Evolutionary conservation across 2,113 vertebrate species (phyloP).

Genomic region (Apteryx mantelli): DNA sequence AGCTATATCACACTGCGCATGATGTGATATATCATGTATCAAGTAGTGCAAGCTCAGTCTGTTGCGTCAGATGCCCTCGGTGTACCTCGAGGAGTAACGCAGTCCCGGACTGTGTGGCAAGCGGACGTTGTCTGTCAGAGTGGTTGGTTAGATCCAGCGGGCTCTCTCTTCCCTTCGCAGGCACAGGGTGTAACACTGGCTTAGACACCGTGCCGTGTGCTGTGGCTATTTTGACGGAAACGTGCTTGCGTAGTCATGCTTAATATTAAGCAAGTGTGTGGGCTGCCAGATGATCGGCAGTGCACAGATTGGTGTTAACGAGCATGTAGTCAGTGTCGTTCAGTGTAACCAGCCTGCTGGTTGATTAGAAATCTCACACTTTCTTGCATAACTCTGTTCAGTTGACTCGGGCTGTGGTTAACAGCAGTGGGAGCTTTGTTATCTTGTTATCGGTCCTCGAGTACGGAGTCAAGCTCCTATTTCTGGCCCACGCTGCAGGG

Average conservation of each 20-base stretch:
- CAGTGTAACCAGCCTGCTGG: not conserved
- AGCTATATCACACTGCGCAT: too few species aligned
- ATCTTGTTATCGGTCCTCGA: accelerated
- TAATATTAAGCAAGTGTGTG: not conserved
- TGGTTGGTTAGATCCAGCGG: not conserved
- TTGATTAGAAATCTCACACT: not conserved
- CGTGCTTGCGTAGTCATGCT: not conserved
- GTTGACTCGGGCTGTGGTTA: not conserved
- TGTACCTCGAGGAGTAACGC: not conserved
- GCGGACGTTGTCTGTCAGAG: not conserved
- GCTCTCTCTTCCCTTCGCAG: not conserved
- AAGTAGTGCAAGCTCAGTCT: too few species aligned
- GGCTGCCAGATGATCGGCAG: not conserved
- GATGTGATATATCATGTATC: too few species aligned
- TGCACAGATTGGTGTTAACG: not conserved
- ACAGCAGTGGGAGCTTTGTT: not conserved
- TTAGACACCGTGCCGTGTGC: not conserved
- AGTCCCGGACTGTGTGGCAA: not conserved
- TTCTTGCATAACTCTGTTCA: not conserved
- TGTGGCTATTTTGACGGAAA: not conserved
- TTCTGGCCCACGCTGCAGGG: not conserved
- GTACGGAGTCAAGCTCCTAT: not conserved
- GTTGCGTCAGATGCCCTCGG: too few species aligned
- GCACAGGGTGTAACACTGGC: not conserved
- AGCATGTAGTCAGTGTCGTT: accelerated